Conservation (phyloP, 53 echinoderm and acorn worm species). For the Mesocentrotus franciscanus region DNA sequence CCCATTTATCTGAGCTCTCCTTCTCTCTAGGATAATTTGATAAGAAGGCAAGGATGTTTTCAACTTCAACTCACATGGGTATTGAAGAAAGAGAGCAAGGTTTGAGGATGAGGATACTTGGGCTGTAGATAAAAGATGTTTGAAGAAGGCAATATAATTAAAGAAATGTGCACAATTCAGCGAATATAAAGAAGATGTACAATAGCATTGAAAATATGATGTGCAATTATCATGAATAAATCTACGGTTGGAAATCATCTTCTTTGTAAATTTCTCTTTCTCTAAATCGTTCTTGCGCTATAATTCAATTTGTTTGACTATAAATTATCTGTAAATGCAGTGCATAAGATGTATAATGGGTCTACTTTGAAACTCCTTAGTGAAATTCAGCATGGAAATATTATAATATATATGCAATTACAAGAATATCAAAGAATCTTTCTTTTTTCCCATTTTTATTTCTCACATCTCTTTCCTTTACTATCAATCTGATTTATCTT, state of each 20-base stretch:
- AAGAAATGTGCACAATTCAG: not conserved
- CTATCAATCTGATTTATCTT: no score
- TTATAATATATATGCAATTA: no score
- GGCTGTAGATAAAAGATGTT: not conserved
- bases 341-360: no score
- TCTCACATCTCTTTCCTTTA: not conserved
- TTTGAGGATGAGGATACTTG: not conserved
- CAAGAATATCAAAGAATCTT: no score
- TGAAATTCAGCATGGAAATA: no score
- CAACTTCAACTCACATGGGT: not conserved
- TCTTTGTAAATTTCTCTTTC: no score
- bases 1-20: not conserved
- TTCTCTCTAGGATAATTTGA: conserved; percentile 18
- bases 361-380: no score
- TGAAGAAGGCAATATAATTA: not conserved
- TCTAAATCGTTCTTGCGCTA: no score
- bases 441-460: not conserved
- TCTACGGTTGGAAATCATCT: no score
- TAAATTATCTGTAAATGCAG: no score
- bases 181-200: not conserved
- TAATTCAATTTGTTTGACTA: no score
- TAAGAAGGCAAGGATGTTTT: not conserved
- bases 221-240: no score
- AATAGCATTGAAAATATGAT: not conserved
- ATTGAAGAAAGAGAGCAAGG: not conserved